Percentiles rank a stretch among this genome's conserved stretches.
Evolutionary conservation across 2,113 vertebrate genomes (phyloP).

Genomic region (Lampris megalopsis): DNA sequence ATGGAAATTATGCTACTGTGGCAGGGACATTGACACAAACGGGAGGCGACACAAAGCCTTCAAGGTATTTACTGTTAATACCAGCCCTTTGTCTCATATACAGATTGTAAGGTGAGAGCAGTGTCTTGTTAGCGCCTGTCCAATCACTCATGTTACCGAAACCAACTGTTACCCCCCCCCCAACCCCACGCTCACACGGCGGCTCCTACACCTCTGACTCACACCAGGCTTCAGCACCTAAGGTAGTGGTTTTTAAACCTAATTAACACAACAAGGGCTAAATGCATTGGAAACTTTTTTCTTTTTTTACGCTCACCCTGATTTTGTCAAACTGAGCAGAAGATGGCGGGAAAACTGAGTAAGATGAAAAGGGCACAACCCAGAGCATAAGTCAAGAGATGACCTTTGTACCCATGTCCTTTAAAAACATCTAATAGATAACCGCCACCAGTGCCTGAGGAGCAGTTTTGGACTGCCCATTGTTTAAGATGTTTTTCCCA

Average conservation of each 20-base stretch:
- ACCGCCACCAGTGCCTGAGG: too few species aligned
- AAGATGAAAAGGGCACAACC: neutral
- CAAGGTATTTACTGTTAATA: slow-evolving; percentile 71
- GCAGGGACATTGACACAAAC: slow-evolving; percentile 75
- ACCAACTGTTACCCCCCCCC: neutral
- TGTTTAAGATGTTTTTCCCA: too few species aligned
- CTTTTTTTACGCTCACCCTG: too few species aligned
- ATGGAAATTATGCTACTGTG: slow-evolving; percentile 63
- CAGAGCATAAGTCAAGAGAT: neutral
- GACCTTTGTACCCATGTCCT: slow-evolving; percentile 1
- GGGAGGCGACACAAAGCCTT: slow-evolving; percentile 82
- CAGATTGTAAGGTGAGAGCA: slow-evolving; percentile 9
- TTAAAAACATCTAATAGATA: neutral
- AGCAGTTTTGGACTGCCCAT: too few species aligned
- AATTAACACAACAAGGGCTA: neutral
- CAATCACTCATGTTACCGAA: slow-evolving; percentile 3
- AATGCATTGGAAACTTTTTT: too few species aligned
- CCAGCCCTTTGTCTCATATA: slow-evolving; percentile 23
- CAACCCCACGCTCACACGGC: neutral
- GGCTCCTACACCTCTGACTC: neutral
- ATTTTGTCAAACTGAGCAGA: neutral
- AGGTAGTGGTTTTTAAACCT: neutral
- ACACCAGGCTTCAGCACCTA: neutral
- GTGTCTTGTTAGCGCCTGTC: neutral
- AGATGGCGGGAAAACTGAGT: neutral